A percentile compares a stretch with the other conserved stretches of the same genome.
These are phyloP conservation scores for Papilio gigon DNA, from an alignment of 2,888 invertebrate species.

Conservation along the genomic window DNA sequence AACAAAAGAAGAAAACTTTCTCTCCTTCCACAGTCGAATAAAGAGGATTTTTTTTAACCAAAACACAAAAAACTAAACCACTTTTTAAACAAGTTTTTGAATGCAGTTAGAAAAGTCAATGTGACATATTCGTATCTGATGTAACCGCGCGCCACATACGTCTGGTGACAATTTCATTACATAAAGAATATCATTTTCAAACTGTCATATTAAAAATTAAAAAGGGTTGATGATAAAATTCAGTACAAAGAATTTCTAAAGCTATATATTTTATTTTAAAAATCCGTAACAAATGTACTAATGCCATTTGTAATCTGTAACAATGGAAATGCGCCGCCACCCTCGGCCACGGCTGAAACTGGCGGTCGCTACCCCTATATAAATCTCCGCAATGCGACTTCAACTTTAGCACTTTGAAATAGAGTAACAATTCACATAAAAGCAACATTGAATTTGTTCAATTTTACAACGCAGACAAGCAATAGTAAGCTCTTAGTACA, in stretches of 20 bases:
- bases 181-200: no score
- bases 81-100: no score
- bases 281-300: constrained; percentile 16
- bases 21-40: no score
- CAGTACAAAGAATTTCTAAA: not conserved
- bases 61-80: no score
- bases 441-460: constrained; percentile 49
- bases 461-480: constrained; percentile 49
- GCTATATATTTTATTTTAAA: constrained; percentile 3
- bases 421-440: constrained; percentile 46
- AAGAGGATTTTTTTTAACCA: no score
- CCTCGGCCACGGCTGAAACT: constrained; percentile 61
- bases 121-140: no score
- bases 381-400: constrained; percentile 52
- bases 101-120: no score
- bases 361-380: constrained; percentile 60
- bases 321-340: constrained; percentile 63
- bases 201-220: no score
- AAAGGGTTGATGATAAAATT: no score
- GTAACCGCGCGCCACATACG: no score
- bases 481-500: not conserved
- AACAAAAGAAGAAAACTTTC: not conserved
- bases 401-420: constrained; percentile 44
- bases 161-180: no score
- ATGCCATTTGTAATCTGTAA: constrained; percentile 49